Evolutionary conservation across 2,797 vertebrate genomes (phyloP).

Genomic region (Sphaeramia orbicularis): DNA sequence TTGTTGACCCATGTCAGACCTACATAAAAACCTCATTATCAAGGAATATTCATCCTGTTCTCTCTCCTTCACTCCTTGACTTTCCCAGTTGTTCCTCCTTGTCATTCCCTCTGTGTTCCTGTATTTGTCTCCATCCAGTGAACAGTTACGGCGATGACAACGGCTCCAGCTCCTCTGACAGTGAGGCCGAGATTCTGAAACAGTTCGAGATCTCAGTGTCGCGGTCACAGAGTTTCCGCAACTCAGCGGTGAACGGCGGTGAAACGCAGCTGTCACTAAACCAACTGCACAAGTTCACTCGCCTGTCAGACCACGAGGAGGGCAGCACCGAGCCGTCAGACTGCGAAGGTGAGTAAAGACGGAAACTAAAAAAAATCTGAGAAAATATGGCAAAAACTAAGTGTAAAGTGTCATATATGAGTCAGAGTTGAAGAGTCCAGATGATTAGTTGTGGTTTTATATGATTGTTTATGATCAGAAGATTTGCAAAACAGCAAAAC

Average conservation of each 20-base stretch:
- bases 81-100: constrained; percentile 31
- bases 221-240: constrained; percentile 85
- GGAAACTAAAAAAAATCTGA: background rate
- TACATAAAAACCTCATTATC: too few species aligned
- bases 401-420: too few species aligned
- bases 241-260: constrained; percentile 21
- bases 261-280: constrained; percentile 57
- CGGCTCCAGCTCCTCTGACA: constrained; percentile 84
- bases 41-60: background rate
- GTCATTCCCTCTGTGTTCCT: constrained; percentile 39
- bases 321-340: constrained; percentile 84
- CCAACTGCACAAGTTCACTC: constrained; percentile 75
- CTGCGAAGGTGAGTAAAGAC: constrained; percentile 81
- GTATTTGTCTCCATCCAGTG: constrained; percentile 69
- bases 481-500: too few species aligned
- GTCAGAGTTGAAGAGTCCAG: too few species aligned
- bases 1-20: too few species aligned
- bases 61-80: background rate
- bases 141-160: constrained; percentile 83
- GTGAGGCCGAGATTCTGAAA: constrained; percentile 86
- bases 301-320: constrained; percentile 83
- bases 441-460: too few species aligned
- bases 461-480: too few species aligned
- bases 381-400: too few species aligned
- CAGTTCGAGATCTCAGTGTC: constrained; percentile 90